Evolutionary conservation across 1,140 invertebrate species (phyloP).

Genomic region (Philotrypesis tridentata): DNA sequence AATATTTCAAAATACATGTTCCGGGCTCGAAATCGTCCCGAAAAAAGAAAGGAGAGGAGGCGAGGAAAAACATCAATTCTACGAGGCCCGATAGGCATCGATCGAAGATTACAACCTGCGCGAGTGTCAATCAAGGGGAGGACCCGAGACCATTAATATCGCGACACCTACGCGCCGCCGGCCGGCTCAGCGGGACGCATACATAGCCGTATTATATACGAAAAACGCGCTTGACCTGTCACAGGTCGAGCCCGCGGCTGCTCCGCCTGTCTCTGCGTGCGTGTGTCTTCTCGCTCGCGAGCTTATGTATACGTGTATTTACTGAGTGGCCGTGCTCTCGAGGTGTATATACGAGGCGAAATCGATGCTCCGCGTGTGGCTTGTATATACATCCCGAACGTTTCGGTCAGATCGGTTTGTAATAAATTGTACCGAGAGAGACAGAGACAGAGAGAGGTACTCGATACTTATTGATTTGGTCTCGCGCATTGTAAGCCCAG

Average conservation of each 20-base stretch:
- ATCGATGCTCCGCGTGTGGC: background rate
- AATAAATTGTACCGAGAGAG: background rate
- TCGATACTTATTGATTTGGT: background rate
- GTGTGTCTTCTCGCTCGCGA: background rate
- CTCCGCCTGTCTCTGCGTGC: too few species aligned
- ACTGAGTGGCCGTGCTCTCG: background rate
- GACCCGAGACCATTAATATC: background rate
- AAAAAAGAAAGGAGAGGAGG: background rate
- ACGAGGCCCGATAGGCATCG: background rate
- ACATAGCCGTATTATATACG: too few species aligned
- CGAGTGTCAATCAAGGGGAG: background rate
- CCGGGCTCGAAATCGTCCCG: background rate
- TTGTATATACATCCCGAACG: too few species aligned
- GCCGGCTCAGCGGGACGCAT: background rate
- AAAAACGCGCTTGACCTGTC: background rate
- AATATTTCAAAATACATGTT: conserved; percentile 20
- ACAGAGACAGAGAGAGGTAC: too few species aligned
- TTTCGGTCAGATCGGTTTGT: background rate
- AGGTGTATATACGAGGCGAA: background rate
- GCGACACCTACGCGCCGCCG: background rate
- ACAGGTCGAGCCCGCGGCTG: background rate
- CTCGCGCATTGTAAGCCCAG: background rate
- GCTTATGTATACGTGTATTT: too few species aligned
- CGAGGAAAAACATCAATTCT: background rate
- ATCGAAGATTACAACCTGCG: background rate